Conservation (phyloP, 2,797 vertebrate species). For the Rhynchotus rufescens region DNA sequence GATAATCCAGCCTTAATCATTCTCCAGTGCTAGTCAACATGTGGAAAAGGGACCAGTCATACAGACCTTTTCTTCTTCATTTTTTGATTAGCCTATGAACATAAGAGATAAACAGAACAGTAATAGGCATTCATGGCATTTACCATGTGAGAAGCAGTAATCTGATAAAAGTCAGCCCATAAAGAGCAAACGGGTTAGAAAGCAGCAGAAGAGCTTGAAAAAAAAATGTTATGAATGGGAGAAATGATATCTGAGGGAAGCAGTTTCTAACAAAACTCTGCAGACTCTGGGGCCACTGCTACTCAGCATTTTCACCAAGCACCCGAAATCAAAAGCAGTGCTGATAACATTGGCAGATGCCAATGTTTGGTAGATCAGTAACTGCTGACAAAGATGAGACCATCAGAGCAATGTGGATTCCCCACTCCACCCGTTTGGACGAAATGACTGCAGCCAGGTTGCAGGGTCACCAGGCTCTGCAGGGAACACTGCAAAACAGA, state of each 20-base stretch:
- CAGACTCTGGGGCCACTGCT: neutral
- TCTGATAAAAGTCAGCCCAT: neutral
- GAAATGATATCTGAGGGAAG: neutral
- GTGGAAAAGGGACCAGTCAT: neutral
- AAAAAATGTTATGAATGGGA: neutral
- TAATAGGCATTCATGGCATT: neutral
- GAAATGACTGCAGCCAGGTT: neutral
- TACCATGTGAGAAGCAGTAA: neutral
- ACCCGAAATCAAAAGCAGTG: neutral
- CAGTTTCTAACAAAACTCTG: neutral
- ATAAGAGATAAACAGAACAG: neutral
- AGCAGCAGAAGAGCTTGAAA: neutral
- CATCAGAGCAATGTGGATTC: conserved; percentile 24
- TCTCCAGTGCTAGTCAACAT: neutral
- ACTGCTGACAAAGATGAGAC: neutral
- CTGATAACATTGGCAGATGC: conserved; percentile 1
- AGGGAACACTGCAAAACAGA: conserved; percentile 53
- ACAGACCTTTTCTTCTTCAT: neutral
- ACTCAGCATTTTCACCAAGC: neutral
- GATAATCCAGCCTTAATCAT: neutral
- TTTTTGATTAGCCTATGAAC: neutral
- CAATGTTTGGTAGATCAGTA: conserved; percentile 21
- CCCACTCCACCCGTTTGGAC: neutral
- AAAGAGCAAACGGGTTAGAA: neutral
- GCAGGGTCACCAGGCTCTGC: conserved; percentile 29